Percentiles rank a stretch among this genome's conserved stretches.
phyloP scores from a whole-genome alignment of 2,797 vertebrate species.

The Gastrophryne carolinensis region DNA sequence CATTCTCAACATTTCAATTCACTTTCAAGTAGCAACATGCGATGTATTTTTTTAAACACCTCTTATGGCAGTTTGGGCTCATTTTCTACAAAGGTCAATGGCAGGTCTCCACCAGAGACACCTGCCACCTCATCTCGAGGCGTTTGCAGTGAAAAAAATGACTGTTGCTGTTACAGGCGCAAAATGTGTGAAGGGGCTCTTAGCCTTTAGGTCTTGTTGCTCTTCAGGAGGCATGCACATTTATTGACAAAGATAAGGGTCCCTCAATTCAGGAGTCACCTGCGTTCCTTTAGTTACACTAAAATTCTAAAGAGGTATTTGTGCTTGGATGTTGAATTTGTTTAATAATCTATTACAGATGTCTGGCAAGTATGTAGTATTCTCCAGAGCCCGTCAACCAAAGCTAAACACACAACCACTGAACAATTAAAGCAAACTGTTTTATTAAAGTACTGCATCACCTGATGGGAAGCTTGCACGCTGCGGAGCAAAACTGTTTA shows the following conservation, averaged over 20 bases:
- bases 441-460: background rate
- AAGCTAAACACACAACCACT: background rate
- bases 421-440: background rate
- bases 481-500: background rate
- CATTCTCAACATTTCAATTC: too few relatives aligned
- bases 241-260: background rate
- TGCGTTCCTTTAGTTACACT: background rate
- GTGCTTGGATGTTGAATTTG: constrained; percentile 13
- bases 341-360: constrained; percentile 15
- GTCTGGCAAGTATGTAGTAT: background rate
- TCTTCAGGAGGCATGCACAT: background rate
- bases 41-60: too few relatives aligned
- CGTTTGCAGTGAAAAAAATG: too few relatives aligned
- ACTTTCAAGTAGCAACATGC: too few relatives aligned
- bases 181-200: too few relatives aligned
- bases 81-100: too few relatives aligned
- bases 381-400: background rate
- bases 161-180: too few relatives aligned
- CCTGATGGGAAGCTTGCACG: background rate
- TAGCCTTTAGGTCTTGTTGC: background rate
- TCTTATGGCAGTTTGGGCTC: too few relatives aligned
- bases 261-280: background rate
- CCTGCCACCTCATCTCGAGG: too few relatives aligned
- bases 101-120: too few relatives aligned
- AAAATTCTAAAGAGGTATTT: constrained; percentile 1